Percentiles rank a stretch among this genome's conserved stretches.
Conservation (phyloP, 2,797 vertebrate species). For the Enteromius mattozi region DNA sequence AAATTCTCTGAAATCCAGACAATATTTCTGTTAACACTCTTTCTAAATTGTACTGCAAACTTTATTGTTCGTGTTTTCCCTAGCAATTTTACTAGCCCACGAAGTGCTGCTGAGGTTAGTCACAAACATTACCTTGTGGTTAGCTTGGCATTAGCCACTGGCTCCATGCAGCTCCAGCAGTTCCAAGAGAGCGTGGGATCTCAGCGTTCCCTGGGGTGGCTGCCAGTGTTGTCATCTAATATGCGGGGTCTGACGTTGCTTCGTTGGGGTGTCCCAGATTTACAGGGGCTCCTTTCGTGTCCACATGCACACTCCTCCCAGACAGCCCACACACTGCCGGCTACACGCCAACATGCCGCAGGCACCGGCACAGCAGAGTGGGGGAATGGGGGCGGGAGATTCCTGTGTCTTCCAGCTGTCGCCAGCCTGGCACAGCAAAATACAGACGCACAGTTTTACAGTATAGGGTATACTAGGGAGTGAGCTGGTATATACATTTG, state of each 20-base stretch:
- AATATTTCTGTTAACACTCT: constrained; percentile 11
- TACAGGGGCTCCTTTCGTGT: constrained; percentile 67
- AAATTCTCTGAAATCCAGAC: not conserved
- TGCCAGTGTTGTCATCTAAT: constrained; percentile 60
- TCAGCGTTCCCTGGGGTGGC: constrained; percentile 58
- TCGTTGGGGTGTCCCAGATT: constrained; percentile 76
- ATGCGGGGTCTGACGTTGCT: constrained; percentile 68
- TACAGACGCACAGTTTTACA: constrained; percentile 65
- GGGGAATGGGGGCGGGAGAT: constrained; percentile 73
- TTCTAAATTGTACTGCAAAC: not conserved
- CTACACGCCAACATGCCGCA: constrained; percentile 73
- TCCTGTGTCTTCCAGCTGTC: constrained; percentile 81
- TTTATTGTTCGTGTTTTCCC: not conserved
- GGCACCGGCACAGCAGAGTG: constrained; percentile 75
- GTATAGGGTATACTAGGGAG: constrained; percentile 55
- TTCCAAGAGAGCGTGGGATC: constrained; percentile 51
- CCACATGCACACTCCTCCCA: constrained; percentile 62
- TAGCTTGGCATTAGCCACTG: constrained; percentile 52
- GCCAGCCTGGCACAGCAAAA: constrained; percentile 80
- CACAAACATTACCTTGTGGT: constrained; percentile 40
- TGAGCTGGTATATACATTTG: not conserved
- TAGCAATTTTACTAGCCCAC: not conserved
- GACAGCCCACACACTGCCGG: constrained; percentile 77
- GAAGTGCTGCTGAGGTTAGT: constrained; percentile 30
- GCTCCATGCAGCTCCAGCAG: constrained; percentile 48